These are phyloP conservation scores for Tamias sibiricus DNA, from an alignment of 2,113 vertebrate species.

Conservation along the genomic window DNA sequence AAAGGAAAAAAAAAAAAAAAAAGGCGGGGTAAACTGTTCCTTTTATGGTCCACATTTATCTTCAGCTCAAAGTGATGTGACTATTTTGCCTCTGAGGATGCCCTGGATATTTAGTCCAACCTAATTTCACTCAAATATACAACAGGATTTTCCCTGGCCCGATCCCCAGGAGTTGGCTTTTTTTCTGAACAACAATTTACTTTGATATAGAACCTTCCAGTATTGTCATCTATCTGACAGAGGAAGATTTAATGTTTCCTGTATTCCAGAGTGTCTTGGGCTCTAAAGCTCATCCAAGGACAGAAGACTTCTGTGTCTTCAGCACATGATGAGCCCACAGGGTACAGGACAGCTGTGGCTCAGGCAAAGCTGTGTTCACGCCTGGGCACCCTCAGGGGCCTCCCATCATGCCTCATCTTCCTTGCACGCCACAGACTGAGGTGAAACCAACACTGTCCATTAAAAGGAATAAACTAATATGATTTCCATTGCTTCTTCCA, in stretches of 20 bases:
- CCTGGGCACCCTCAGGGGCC: not conserved
- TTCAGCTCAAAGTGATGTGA: not conserved
- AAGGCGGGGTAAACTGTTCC: not conserved
- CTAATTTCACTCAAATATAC: conserved; percentile 19
- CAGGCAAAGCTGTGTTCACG: not conserved
- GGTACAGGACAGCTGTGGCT: not conserved
- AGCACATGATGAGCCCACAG: not conserved
- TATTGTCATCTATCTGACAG: not conserved
- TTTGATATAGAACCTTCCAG: not conserved
- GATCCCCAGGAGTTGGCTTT: not conserved
- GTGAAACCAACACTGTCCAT: not conserved
- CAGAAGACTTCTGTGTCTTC: not conserved
- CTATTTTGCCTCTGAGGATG: not conserved
- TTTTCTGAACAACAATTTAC: conserved; percentile 25
- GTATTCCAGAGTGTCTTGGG: not conserved
- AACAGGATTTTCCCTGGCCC: not conserved
- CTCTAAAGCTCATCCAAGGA: not conserved
- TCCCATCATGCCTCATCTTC: not conserved
- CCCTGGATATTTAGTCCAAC: not conserved
- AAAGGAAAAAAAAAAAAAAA: not conserved
- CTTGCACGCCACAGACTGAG: not conserved
- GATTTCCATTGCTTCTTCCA: not conserved
- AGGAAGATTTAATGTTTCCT: not conserved
- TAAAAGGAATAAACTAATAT: not conserved
- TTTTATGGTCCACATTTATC: not conserved